phyloP scores from a whole-genome alignment of 1,140 invertebrate genomes.

The Temnothorax nylanderi region DNA sequence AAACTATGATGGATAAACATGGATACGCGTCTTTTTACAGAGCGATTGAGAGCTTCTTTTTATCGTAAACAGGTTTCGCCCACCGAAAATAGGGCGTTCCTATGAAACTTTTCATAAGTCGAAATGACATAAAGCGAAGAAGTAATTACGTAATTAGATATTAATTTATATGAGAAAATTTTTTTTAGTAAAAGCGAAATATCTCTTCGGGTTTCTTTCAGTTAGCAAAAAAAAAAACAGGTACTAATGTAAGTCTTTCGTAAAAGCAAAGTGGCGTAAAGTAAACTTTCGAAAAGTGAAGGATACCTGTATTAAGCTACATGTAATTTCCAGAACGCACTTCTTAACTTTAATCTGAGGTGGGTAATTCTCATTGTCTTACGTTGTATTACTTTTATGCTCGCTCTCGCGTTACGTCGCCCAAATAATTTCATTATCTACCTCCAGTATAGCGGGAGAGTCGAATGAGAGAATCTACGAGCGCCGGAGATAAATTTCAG shows the following conservation, averaged over 20 bases:
- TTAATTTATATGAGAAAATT: no score
- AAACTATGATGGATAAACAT: not conserved
- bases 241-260: no score
- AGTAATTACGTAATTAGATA: no score
- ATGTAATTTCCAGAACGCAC: not conserved
- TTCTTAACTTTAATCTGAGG: not conserved
- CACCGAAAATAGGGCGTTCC: no score
- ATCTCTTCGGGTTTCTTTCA: no score
- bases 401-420: not conserved
- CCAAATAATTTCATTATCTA: conserved; percentile 9
- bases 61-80: not conserved
- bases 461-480: conserved; percentile 1
- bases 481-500: conserved; percentile 23
- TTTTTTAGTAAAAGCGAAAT: no score
- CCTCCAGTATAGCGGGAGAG: not conserved
- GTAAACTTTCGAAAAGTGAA: no score
- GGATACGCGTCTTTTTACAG: not conserved
- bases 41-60: not conserved
- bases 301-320: not conserved
- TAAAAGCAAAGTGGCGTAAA: no score
- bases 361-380: not conserved
- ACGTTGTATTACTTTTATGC: not conserved
- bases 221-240: no score
- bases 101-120: no score
- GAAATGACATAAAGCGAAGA: no score